phyloP scores from a whole-genome alignment of 23 tunicate genomes.

The Ascidia mentula region DNA sequence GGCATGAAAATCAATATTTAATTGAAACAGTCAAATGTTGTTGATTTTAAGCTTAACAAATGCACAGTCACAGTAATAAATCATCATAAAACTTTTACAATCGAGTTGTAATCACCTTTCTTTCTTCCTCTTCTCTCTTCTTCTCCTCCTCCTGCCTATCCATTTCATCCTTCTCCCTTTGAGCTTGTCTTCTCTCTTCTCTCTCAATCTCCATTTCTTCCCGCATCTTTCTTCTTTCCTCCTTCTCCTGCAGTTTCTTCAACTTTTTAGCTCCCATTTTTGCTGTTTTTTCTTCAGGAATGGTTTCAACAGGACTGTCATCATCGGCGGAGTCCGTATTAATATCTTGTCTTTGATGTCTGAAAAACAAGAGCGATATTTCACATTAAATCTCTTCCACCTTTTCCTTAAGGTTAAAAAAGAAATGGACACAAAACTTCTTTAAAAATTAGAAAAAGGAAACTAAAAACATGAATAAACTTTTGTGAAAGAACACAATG shows the following conservation, averaged over 20 bases:
- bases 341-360: background rate
- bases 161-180: slow-evolving; percentile 55
- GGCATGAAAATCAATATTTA: too few species aligned
- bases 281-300: slow-evolving; percentile 17
- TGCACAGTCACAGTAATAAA: too few species aligned
- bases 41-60: too few species aligned
- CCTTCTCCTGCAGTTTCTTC: slow-evolving; percentile 76
- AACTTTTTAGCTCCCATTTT: slow-evolving; percentile 87
- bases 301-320: slow-evolving; percentile 7
- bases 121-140: slow-evolving; percentile 44
- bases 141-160: slow-evolving; percentile 47
- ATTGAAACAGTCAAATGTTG: too few species aligned
- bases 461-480: too few species aligned
- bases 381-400: background rate
- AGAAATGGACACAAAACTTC: too few species aligned
- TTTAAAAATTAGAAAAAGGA: too few species aligned
- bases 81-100: too few species aligned
- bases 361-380: background rate
- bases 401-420: too few species aligned
- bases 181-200: slow-evolving; percentile 50
- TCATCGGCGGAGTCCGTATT: slow-evolving; percentile 14
- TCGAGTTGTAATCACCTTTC: slow-evolving; percentile 45
- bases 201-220: slow-evolving; percentile 62
- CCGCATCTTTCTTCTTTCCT: slow-evolving; percentile 47
- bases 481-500: too few species aligned